Evolutionary conservation across 2,113 vertebrate species (phyloP), one percentile per base, ranked within the genome.

Genomic region (Chrysochloris asiatica): DNA sequence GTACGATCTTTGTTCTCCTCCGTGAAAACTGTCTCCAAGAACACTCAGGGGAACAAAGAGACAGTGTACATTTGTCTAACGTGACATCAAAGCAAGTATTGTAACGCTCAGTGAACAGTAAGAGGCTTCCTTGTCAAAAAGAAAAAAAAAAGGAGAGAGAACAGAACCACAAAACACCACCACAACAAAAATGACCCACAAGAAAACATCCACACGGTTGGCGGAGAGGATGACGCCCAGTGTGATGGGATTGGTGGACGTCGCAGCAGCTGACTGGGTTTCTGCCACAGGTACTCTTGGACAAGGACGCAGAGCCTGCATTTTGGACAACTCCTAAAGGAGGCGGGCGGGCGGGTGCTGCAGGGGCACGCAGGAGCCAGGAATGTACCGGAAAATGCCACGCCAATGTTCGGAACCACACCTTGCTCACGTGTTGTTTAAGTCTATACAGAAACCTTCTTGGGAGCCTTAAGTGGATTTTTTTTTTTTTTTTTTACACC

Each of bases 41-140:
- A 95, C 97, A 97, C 97, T 95, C n/a, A n/a, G 97, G 97, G 97
- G 98, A 98, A 98, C 98, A 98, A 98, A 98, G 98, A 97, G 97
- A 98, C 98, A 97, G 97, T 98, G 96, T 97, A 96, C 97, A 97
- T 98, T 98, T 98, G 98, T 98, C 98, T 95, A 97, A 96, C 97
- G 98, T 97, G 97, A 98, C 98, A 97, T 98, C 98, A 98, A 97
- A 98, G 98, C 98, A 97, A 97, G 98, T 97, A 98, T 98, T 98
- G 98, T 98, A 97, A 98, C 98, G 95, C 97, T 98, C 97, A 96
- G 97, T 91, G 96, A 96, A 97, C 97, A 96, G 97, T 95, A 92
- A 95, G 97, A 97, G 96, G 97, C 97, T 97, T 98, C 98, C 98
- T 97, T 97, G 97, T 98, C 97, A 95, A 94, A 96, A 95, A 95